Percentiles rank a stretch among this genome's conserved stretches.
Evolutionary conservation across 92 coral and sea anemone species (phyloP).

Genomic region (Palythoa heliodiscus): DNA sequence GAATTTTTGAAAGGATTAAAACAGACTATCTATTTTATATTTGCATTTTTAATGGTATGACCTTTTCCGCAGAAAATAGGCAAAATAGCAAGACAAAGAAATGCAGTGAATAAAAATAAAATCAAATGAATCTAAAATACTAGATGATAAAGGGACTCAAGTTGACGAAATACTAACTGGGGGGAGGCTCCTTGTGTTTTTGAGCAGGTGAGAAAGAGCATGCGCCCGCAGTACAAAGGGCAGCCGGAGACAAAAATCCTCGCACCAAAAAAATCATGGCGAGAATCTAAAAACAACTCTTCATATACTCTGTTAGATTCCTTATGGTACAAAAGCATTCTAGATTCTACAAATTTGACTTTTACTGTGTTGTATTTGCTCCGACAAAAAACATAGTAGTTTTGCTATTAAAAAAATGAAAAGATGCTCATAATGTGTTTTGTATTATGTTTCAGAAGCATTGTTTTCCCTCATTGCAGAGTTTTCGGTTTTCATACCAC

Average conservation of each 20-base stretch:
- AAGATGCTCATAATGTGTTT: conserved; percentile 8
- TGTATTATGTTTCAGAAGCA: neutral
- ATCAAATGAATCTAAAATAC: neutral
- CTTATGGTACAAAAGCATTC: conserved; percentile 13
- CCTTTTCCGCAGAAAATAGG: no score
- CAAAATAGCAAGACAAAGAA: neutral
- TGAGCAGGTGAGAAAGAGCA: neutral
- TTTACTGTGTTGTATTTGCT: conserved; percentile 27
- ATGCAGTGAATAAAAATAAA: no score
- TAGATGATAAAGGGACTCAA: neutral
- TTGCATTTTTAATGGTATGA: no score
- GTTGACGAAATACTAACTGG: neutral
- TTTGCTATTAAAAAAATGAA: neutral
- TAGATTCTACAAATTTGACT: conserved; percentile 13
- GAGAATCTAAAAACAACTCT: conserved; percentile 11
- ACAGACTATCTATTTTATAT: no score
- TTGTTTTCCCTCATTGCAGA: neutral
- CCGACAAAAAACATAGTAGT: conserved; percentile 8
- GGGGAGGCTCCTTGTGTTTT: neutral
- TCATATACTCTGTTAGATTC: neutral
- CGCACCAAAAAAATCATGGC: neutral
- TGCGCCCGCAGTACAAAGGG: conserved; percentile 5
- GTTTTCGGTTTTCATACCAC: neutral
- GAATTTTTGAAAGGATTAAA: neutral
- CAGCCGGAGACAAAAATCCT: neutral